These are phyloP conservation scores for Melanostoma scalare DNA, from an alignment of 2,888 invertebrate genomes.

Conservation along the genomic window DNA sequence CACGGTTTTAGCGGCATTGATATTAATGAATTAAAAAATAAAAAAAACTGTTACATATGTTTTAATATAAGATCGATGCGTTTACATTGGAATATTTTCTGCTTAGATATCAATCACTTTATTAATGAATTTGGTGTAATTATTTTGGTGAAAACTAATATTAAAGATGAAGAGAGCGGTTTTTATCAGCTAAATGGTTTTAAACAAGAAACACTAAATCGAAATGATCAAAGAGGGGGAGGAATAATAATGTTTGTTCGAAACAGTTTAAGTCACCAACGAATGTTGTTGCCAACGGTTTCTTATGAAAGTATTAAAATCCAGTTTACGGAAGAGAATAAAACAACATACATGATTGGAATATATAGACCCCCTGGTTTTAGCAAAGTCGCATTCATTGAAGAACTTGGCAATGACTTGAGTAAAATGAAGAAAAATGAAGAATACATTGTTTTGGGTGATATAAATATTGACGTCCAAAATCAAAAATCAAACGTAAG, in stretches of 20 bases:
- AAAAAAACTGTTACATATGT: constrained; percentile 1
- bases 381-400: constrained; percentile 3
- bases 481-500: neutral
- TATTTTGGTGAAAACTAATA: constrained; percentile 18
- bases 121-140: constrained; percentile 13
- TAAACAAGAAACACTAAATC: neutral
- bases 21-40: constrained; percentile 27
- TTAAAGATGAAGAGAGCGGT: constrained; percentile 14
- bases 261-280: too few relatives aligned
- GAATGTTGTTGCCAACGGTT: neutral
- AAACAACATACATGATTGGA: neutral
- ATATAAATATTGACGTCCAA: constrained; percentile 18
- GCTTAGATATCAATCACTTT: constrained; percentile 11
- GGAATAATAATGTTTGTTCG: neutral
- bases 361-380: constrained; percentile 25
- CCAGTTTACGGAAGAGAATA: neutral
- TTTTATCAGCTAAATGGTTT: neutral
- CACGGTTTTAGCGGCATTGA: constrained; percentile 37
- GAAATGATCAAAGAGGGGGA: constrained; percentile 2
- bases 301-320: constrained; percentile 16
- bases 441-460: neutral
- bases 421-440: neutral
- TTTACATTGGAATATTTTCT: constrained; percentile 24
- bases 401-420: constrained; percentile 1
- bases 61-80: constrained; percentile 22